Conservation (phyloP, 2,888 invertebrate genomes). For the Metalampra italica region DNA sequence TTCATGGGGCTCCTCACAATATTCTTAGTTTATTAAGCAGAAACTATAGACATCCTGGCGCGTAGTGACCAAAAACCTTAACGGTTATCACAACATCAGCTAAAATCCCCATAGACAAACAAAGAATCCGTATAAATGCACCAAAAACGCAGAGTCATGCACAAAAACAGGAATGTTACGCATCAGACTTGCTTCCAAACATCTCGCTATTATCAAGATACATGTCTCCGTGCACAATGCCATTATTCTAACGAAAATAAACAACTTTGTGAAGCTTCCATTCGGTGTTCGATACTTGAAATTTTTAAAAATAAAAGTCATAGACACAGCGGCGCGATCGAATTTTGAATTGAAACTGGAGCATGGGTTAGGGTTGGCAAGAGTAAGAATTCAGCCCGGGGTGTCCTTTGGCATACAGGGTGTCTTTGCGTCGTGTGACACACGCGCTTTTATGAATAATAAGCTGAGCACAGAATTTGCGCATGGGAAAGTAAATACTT, state of each 20-base stretch:
- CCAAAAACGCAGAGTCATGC: constrained; percentile 52
- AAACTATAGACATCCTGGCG: not conserved
- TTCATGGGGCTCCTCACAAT: too few relatives aligned
- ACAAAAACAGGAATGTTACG: constrained; percentile 40
- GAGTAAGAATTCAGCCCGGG: too few relatives aligned
- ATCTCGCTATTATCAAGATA: constrained; percentile 59
- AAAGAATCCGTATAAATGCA: constrained; percentile 2
- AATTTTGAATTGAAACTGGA: constrained; percentile 54
- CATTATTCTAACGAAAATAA: constrained; percentile 65
- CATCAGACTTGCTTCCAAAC: constrained; percentile 51
- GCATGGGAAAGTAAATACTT: too few relatives aligned
- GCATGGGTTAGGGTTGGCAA: constrained; percentile 43
- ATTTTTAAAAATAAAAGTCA: constrained; percentile 52
- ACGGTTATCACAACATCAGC: too few relatives aligned
- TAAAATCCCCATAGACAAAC: constrained; percentile 1
- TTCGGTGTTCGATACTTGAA: constrained; percentile 46
- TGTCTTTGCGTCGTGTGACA: too few relatives aligned
- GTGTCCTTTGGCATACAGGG: too few relatives aligned
- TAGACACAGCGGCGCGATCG: constrained; percentile 58
- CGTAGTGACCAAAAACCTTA: not conserved
- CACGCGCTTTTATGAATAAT: too few relatives aligned
- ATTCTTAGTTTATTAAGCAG: too few relatives aligned
- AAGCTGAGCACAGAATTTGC: too few relatives aligned
- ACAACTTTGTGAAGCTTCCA: constrained; percentile 48
- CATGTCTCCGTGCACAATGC: constrained; percentile 73